Percentiles rank a stretch among this genome's conserved stretches.
phyloP scores from a whole-genome alignment of 2,113 vertebrate genomes.

The Procavia capensis region DNA sequence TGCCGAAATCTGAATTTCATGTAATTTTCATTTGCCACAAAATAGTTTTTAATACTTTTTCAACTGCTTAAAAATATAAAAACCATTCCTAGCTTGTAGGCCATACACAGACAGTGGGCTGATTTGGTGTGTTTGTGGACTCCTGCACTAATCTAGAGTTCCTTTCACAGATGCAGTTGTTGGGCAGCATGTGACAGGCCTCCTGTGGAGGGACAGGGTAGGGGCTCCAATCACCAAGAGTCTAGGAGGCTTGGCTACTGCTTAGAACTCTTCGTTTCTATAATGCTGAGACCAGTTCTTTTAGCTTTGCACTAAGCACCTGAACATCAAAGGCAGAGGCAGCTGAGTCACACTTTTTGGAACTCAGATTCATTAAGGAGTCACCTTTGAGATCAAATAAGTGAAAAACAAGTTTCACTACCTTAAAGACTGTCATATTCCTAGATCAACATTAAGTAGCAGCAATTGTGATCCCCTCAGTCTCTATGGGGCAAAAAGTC shows the following conservation, averaged over 20 bases:
- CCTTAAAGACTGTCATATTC: neutral
- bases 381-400: neutral
- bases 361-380: neutral
- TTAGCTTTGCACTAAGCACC: neutral
- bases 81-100: neutral
- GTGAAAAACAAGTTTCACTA: neutral
- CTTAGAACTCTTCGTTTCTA: neutral
- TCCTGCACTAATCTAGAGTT: neutral
- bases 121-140: neutral
- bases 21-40: neutral
- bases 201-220: no score
- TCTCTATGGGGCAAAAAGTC: neutral
- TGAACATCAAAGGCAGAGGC: neutral
- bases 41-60: neutral
- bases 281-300: neutral
- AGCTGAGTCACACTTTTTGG: neutral
- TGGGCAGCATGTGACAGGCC: accelerated
- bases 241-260: neutral
- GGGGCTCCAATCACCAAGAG: accelerated
- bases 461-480: neutral
- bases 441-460: neutral
- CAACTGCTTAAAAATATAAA: neutral
- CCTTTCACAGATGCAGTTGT: neutral
- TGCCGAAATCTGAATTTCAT: neutral
- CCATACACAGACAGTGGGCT: neutral